Evolutionary conservation across 2,888 invertebrate genomes (phyloP), one percentile per base, ranked within the genome.

Genomic region (Caenorhabditis sp.): DNA sequence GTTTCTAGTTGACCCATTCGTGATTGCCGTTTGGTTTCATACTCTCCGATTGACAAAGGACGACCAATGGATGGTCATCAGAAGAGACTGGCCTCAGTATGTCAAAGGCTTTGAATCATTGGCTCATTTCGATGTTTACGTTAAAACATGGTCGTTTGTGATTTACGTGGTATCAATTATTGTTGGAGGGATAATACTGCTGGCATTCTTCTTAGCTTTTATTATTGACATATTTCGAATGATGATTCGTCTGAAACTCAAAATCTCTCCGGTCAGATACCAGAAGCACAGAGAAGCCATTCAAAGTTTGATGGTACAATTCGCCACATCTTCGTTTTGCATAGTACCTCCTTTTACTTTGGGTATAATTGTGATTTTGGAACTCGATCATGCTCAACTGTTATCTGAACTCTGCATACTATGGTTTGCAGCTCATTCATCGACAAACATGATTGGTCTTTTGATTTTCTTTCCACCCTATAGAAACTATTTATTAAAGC

Each of bases 241-340:
- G 70, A 35, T 66, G 66, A 7, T 0, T 7, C 2, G 3, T 16
- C 14, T 70, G 14, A 70, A 41, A 58, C 10, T n/a, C 12, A 49
- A 31, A 38, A 64, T 74, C 38, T 74, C 74, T 4, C 26, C 41
- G 0, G 1, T 5, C 8, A 14, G 4, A 0, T 61, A 64, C 16
- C 16, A 64, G 28, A 24, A 41, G n/a, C 74, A 74, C 10, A 14
- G n/a, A 19, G 24, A 7, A 28, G 74, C 63, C 1, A 41, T 74
- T 5, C 24, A 26, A 12, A 74, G 63, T 54, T 31, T 74, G 24
- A n/a, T 74, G 14, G 63, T 38, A 8, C 74, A 74, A 35, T 41
- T 64, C n/a, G 41, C 38, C 8, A 64, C 22, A 19, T 61, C 73
- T 0, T 22, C 26, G 0, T n/a, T 74, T 7, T 38, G 41, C 8